These are phyloP conservation scores for Philonicus albiceps DNA, from an alignment of 2,888 invertebrate species.

Conservation along the genomic window DNA sequence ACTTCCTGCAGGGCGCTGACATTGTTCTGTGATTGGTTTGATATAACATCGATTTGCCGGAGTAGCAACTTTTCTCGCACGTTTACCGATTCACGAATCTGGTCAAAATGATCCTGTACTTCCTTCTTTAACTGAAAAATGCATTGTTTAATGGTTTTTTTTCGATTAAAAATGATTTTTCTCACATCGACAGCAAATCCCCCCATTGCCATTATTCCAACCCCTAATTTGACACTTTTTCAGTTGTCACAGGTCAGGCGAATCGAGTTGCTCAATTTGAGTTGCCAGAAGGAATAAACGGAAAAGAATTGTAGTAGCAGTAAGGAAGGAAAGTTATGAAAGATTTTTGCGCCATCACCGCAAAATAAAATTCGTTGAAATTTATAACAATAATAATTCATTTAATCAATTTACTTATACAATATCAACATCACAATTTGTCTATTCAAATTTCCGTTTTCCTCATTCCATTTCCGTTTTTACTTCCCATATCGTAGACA, in stretches of 20 bases:
- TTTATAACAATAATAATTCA: too few relatives aligned
- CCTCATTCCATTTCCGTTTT: too few relatives aligned
- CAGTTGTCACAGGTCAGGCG: constrained; percentile 7
- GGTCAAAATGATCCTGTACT: constrained; percentile 59
- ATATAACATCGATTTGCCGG: constrained; percentile 61
- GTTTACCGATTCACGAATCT: constrained; percentile 59
- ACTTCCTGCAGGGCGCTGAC: constrained; percentile 52
- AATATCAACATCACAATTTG: too few relatives aligned
- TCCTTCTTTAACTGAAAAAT: constrained; percentile 57
- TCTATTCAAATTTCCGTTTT: too few relatives aligned
- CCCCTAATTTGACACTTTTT: constrained; percentile 38
- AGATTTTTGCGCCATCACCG: too few relatives aligned
- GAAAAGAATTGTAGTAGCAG: not conserved
- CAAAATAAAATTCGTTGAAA: too few relatives aligned
- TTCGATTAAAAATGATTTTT: constrained; percentile 52
- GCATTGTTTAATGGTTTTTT: not conserved
- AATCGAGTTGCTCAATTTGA: not conserved
- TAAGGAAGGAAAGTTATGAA: too few relatives aligned
- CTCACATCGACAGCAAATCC: constrained; percentile 49
- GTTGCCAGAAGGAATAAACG: not conserved
- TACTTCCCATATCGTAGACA: too few relatives aligned
- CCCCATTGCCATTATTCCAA: constrained; percentile 50
- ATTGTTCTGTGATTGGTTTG: constrained; percentile 44
- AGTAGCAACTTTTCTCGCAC: constrained; percentile 61
- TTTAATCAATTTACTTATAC: too few relatives aligned